Evolutionary conservation across 1,140 invertebrate species (phyloP), one percentile per base, ranked within the genome.

Genomic region (Platyscapa corneri): DNA sequence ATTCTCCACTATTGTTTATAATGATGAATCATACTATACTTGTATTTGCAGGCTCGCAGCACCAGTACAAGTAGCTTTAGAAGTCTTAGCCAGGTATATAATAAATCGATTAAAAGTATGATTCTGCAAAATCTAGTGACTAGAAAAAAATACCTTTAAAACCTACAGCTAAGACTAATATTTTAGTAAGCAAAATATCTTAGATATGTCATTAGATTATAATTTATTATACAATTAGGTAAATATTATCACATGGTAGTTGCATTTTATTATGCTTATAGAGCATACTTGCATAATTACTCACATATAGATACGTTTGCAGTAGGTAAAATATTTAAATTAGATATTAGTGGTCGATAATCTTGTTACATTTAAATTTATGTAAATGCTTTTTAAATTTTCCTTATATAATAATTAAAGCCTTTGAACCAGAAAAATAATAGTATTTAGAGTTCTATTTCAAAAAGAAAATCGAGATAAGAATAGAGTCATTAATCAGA

Each of bases 21-120:
- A 90, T 92, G 90, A 92, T 93, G 91, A 93, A 90, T 87, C 89
- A 88, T 92, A 93, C 89, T 93, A 89, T 91, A 93, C 91, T 93
- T 93, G 92, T 93, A 92, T 95, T 96, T 95, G 91, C 96, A 97
- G 96, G 96, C 96, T 93, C 95, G 96, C 94, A 96, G 96, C 94
- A 95, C 96, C 93, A 96, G 96, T 94, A 96, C 96, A 94, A 96
- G 96, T 96, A 97, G 96, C 95, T 96, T 96, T 96, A 96, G 96
- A 95, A 96, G 96, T 94, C 95, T 96, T 90, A 96, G 96, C 94
- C 96, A 96, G 96, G 96, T 96, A 96, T 90, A 95, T 93, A 93
- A 87, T 90, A 90, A 84, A 86, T 67, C 32, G 75, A 82, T 78
- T 86, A 64, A 82, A 49, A 86, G 64, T 82, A 92, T 92, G 90